Evolutionary conservation across 2,797 vertebrate species (phyloP), one percentile per base, ranked within the genome.

Genomic region (Phylloscopus collybita): DNA sequence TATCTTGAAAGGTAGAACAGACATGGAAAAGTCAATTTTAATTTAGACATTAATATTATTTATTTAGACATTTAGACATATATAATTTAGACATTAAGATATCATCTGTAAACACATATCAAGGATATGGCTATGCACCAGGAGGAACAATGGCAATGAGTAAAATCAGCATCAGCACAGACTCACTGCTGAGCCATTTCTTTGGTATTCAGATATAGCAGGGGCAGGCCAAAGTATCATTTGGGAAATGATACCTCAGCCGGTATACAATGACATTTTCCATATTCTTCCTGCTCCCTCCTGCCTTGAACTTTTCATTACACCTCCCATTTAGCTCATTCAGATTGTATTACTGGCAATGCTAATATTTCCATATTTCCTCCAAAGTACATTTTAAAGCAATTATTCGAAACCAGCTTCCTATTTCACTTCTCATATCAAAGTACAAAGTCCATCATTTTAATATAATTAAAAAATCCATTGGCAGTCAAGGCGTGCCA

Each of bases 381-480:
- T 97, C 89, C 82, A 95, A 94, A 91, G 85, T 76, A 91, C 89
- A 90, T 92, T 96, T 96, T 95, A 96, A 97, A 93, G 82, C 44
- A 95, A 95, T 97, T 96, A 95, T 90, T 95, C 91, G 93, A 93
- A 96, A 91, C 92, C 92, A 87, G 92, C 86, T 96, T 96, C 95
- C 94, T 93, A 94, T 96, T 96, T 95, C 86, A 84, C 72, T 94
- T 94, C 94, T 95, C 80, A 60, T 96, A 93, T 96, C 95, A 93
- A 92, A 96, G 85, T 94, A 96, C 91, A 92, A 93, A 94, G 69
- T 93, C 76, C 80, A 95, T 94, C 36, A 96, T 92, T 93, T 88
- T 95, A 95, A 96, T 95, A 83, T 91, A 94, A 96, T 96, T 96
- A 88, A 95, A 94, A 97, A 95, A 86, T 78, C 85, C 78, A 83